A percentile compares a stretch with the other conserved stretches of the same genome.
phyloP scores from a whole-genome alignment of 2,888 invertebrate genomes.

The Aquatica leii region DNA sequence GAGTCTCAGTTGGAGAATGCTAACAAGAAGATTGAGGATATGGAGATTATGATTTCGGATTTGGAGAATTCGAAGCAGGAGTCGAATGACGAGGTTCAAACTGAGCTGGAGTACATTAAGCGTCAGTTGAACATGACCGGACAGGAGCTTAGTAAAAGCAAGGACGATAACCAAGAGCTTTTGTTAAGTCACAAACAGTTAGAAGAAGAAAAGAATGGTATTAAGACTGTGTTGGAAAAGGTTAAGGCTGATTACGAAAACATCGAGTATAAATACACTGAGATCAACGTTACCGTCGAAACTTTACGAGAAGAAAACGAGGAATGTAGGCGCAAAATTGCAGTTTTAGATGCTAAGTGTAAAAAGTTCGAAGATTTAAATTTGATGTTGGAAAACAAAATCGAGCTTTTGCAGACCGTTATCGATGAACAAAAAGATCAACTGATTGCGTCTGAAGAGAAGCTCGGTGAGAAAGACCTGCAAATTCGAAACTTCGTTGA shows the following conservation, averaged over 20 bases:
- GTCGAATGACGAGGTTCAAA: conserved; percentile 39
- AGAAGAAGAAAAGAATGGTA: conserved; percentile 49
- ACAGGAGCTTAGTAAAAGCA: conserved; percentile 42
- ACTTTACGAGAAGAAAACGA: conserved; percentile 55
- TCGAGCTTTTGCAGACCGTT: conserved; percentile 48
- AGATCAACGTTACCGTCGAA: conserved; percentile 64
- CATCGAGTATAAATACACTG: conserved; percentile 56
- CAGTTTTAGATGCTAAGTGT: conserved; percentile 49
- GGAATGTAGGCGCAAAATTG: conserved; percentile 50
- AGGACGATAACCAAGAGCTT: conserved; percentile 51
- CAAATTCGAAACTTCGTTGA: conserved; percentile 52
- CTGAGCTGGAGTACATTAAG: conserved; percentile 45
- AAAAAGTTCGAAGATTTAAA: conserved; percentile 40
- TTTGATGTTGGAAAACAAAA: conserved; percentile 45
- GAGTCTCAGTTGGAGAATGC: conserved; percentile 70
- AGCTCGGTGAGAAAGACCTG: conserved; percentile 42
- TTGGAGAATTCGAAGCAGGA: conserved; percentile 44
- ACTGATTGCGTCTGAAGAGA: conserved; percentile 48
- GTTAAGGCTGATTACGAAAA: conserved; percentile 59
- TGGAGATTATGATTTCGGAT: conserved; percentile 55
- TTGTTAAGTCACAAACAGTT: conserved; percentile 41
- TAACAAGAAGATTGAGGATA: conserved; percentile 55
- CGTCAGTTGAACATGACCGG: conserved; percentile 44
- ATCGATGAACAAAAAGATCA: conserved; percentile 51
- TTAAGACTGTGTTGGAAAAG: conserved; percentile 61